phyloP scores from a whole-genome alignment of 2,888 invertebrate species.

The Caradrina clavipalpis region DNA sequence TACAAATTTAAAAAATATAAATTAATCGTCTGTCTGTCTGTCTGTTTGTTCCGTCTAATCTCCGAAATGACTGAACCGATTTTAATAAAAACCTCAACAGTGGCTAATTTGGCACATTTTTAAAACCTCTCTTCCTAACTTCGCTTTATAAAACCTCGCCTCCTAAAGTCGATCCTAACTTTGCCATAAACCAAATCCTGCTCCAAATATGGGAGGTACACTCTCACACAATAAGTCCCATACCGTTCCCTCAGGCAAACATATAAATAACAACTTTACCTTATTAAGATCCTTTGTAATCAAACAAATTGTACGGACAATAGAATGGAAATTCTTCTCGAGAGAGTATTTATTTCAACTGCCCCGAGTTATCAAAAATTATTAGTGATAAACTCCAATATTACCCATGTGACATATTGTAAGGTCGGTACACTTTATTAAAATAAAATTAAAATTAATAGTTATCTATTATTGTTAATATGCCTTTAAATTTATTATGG shows the following conservation, averaged over 20 bases:
- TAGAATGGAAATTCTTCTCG: conserved; percentile 27
- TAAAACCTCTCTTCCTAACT: no score
- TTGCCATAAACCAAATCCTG: conserved; percentile 7
- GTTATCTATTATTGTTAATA: no score
- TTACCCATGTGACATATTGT: neutral
- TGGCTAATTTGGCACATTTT: neutral
- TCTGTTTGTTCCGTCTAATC: no score
- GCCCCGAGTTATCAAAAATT: conserved; percentile 35
- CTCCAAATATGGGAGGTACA: neutral
- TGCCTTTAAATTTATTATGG: no score
- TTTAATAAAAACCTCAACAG: no score
- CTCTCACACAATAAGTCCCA: conserved; percentile 19
- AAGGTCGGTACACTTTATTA: neutral
- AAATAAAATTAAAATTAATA: conserved; percentile 15
- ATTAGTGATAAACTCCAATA: conserved; percentile 19
- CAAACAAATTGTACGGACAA: conserved; percentile 46
- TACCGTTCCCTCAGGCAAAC: conserved; percentile 19
- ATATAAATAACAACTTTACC: conserved; percentile 25
- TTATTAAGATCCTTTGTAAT: conserved; percentile 24
- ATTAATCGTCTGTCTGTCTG: no score
- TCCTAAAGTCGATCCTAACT: neutral
- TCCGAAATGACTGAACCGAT: no score
- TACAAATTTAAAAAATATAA: no score
- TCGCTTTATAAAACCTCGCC: no score
- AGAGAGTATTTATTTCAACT: conserved; percentile 22